Evolutionary conservation across 2,797 vertebrate species (phyloP).

Genomic region (Chiroxiphia lanceolata): DNA sequence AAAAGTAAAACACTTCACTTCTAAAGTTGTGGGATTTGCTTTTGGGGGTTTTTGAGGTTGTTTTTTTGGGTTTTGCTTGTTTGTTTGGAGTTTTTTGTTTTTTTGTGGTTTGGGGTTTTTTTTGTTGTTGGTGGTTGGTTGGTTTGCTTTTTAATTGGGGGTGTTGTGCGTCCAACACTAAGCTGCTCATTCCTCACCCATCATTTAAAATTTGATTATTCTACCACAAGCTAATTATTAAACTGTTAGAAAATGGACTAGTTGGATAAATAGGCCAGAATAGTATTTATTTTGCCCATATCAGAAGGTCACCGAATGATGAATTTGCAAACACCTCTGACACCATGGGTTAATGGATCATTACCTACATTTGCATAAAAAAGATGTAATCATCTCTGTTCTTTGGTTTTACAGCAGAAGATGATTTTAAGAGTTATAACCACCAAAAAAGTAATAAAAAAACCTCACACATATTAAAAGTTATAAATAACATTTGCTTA

Average conservation of each 20-base stretch:
- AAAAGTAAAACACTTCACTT: neutral
- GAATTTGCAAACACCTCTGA: neutral
- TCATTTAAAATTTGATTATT: neutral
- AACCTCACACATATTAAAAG: neutral
- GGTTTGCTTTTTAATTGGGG: neutral
- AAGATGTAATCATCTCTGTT: neutral
- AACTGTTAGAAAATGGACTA: neutral
- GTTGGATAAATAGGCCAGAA: neutral
- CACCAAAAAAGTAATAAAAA: neutral
- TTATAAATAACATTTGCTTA: slow-evolving; percentile 31
- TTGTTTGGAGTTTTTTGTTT: neutral
- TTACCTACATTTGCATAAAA: neutral
- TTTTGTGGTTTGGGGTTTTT: too few species aligned
- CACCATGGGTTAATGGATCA: neutral
- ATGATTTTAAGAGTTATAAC: neutral
- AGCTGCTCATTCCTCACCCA: neutral
- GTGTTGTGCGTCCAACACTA: neutral
- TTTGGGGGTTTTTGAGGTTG: neutral
- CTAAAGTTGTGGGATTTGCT: neutral
- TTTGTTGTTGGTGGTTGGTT: too few species aligned
- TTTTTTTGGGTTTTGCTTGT: neutral
- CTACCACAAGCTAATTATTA: neutral
- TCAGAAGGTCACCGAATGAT: neutral
- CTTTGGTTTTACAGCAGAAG: neutral
- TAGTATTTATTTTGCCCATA: neutral